Base-by-base conservation (phyloP, 1,140 invertebrate species). In the Mactra quadrangularis region DNA sequence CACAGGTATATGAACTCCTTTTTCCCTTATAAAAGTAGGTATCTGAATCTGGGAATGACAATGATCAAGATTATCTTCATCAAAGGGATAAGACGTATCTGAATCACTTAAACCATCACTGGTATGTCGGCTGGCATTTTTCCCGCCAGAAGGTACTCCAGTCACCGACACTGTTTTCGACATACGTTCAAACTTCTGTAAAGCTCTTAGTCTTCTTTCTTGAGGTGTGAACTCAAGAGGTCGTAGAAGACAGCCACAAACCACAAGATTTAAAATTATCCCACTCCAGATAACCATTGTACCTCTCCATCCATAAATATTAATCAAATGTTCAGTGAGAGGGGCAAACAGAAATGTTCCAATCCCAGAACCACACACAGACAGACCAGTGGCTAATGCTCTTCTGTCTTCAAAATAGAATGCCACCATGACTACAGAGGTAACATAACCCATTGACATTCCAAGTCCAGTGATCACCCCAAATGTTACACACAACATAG, bases 321-420 rank as follows among this genome's bases (percentile, higher is more conserved):
- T 82, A n/a, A 92, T 89, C 15, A 93, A 83, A 70, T 86, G 87
- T 70, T 92, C 88, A 29, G 88, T 86, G 1, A 93, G 78, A 19
- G 90, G 90, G 29, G 91, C 91, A 85, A 93, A 90, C 1, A 90
- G 85, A 83, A 92, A 91, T 11, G 92, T 92, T 27, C 93, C 93
- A 17, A 93, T 89, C 38, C 93, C 93, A 50, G 90, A 90, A 3
- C 93, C 93, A 87, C 91, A 92, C 6, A 93, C 91, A n/a, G 97
- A 96, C 55, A 99, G 95, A 17, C 97, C 97, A 0, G 97, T 98
- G 0, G 97, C 97, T 53, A 99, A 92, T 0, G 97, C 97, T 78
- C 98, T 94, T 95, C 96, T 97, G 93, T 96, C 96, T 92, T 98
- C 97, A 93, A 98, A 99, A 94, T 98, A 99, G 94, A 97, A 98